A percentile compares a stretch with the other conserved stretches of the same genome.
These are phyloP conservation scores for Prietella phreatophila DNA, from an alignment of 2,113 vertebrate genomes.

Conservation along the genomic window DNA sequence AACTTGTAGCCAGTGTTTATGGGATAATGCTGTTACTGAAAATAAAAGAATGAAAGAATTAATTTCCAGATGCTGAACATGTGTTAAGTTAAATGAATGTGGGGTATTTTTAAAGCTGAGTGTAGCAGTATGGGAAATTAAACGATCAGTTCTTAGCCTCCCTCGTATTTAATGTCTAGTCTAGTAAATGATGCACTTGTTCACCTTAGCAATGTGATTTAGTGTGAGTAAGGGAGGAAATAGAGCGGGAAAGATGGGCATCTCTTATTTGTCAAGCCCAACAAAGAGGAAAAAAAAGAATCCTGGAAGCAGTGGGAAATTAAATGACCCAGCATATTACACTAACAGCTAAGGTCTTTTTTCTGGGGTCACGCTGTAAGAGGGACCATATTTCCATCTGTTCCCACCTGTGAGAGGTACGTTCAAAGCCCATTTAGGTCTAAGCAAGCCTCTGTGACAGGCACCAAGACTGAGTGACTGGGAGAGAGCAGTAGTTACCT, in stretches of 20 bases:
- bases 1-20: background rate
- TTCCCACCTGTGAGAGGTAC: constrained; percentile 30
- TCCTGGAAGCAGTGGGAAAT: constrained; percentile 34
- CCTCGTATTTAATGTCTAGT: background rate
- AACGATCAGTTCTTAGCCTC: background rate
- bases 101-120: background rate
- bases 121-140: background rate
- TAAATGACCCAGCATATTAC: constrained; percentile 36
- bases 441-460: constrained; percentile 26
- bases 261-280: constrained; percentile 21
- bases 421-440: constrained; percentile 35
- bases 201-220: constrained; percentile 24
- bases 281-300: background rate
- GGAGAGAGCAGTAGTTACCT: constrained; percentile 46
- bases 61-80: constrained; percentile 36
- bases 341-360: constrained; percentile 7
- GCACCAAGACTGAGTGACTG: constrained; percentile 34
- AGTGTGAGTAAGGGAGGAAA: background rate
- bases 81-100: constrained; percentile 49
- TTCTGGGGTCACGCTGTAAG: constrained; percentile 25
- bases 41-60: background rate
- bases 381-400: constrained; percentile 25
- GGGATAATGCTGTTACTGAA: background rate
- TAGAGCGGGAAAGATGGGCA: background rate
- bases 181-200: constrained; percentile 17